Evolutionary conservation across 2,797 vertebrate species (phyloP), one percentile per base, ranked within the genome.

Genomic region (Xenopus petersii): DNA sequence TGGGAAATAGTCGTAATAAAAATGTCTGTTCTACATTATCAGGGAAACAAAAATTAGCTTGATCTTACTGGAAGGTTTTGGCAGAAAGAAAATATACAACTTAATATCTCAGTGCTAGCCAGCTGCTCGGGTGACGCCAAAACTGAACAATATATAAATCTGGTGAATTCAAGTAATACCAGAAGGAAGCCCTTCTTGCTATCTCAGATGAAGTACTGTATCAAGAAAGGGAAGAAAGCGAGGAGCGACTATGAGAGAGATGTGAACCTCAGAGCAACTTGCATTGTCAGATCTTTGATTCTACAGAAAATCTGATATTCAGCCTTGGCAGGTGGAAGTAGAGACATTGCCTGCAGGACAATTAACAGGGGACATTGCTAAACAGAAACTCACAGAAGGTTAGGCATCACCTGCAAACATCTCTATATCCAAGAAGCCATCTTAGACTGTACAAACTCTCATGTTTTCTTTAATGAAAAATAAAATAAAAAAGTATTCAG

Each of bases 321-420:
- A 26, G 13, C 16, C 51, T 69, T 78, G 75, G 65, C 70, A 73
- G 75, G 6, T 17, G 64, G 15, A 54, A 67, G 10, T 5, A 17
- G 24, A 47, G 64, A 30, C 70, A 78, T 73, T 51, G 73, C 65
- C 71, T 73, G 71, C 51, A 60, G 3, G 10, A 70, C 60, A 69
- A 73, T 78, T 78, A 70, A 73, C 66, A 73, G 47, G 71, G 71
- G 66, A 78, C 42, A 42, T 13, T 59, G n/a, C 42, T 59, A 73
- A 73, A 73, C 64, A 73, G 48, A n/a, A 63, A 70, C 70, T 71
- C 24, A 21, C 71, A 61, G 49, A 67, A 67, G 69, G 58, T 51
- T 42, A 42, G 36, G 15, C 49, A 51, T 51, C 49, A 51, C 49
- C 15, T 51, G 49, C 49, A 51, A 51, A 10, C 11, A 51, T 4